These are phyloP conservation scores for Sinosuthora webbiana DNA, from an alignment of 2,113 vertebrate species.

Conservation along the genomic window DNA sequence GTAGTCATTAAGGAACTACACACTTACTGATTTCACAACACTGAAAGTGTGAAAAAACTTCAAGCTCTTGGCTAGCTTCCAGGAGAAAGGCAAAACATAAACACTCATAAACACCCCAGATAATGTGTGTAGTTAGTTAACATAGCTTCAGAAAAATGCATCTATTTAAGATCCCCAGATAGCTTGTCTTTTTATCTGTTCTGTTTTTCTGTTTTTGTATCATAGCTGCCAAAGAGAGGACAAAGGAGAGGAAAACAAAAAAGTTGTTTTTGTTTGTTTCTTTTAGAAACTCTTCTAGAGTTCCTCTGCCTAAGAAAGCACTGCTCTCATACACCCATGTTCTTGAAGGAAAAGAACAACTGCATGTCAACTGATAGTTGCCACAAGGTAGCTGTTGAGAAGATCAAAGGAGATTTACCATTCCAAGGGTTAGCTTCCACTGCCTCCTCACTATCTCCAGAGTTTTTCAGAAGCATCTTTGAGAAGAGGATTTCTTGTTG, in stretches of 20 bases:
- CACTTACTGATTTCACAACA: background rate
- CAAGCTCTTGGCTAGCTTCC: background rate
- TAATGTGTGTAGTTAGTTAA: background rate
- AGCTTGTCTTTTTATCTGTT: background rate
- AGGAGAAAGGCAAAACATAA: background rate
- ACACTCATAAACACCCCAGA: background rate
- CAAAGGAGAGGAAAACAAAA: background rate
- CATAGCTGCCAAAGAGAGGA: background rate
- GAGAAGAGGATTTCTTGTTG: background rate
- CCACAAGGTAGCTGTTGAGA: background rate
- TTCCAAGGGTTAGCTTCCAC: background rate
- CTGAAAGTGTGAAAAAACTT: background rate
- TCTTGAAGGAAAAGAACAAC: background rate
- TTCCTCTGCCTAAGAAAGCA: background rate
- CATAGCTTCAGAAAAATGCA: background rate
- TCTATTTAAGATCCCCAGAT: background rate
- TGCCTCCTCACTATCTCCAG: fast-evolving
- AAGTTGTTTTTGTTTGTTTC: background rate
- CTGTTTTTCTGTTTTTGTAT: background rate
- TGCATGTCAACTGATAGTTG: background rate
- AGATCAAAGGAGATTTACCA: background rate
- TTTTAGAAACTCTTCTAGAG: background rate
- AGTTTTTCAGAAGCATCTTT: background rate
- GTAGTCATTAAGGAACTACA: background rate
- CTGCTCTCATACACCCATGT: background rate